Evolutionary conservation across 2,888 invertebrate species (phyloP).

Genomic region (Eupeodes luniger): DNA sequence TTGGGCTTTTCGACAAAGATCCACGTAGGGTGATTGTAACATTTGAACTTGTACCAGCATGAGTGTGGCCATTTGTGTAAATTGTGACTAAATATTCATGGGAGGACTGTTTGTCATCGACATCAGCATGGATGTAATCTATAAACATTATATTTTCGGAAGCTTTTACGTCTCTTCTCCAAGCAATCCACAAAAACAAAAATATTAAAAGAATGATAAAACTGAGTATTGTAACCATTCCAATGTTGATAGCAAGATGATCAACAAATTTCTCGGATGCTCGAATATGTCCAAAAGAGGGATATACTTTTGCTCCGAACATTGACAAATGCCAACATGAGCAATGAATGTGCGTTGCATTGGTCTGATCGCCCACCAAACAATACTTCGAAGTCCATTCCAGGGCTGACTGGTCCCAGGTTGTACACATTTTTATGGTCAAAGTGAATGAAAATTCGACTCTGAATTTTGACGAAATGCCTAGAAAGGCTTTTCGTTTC

Average conservation of each 20-base stretch:
- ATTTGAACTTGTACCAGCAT: slow-evolving; percentile 78
- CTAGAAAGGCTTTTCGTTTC: slow-evolving; percentile 57
- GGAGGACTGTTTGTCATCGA: slow-evolving; percentile 16
- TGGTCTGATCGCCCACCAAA: slow-evolving; percentile 55
- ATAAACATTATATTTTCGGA: background rate
- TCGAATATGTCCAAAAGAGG: slow-evolving; percentile 22
- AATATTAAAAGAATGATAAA: background rate
- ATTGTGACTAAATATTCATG: slow-evolving; percentile 74
- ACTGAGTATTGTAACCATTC: slow-evolving; percentile 51
- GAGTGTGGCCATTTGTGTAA: slow-evolving; percentile 77
- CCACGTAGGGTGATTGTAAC: slow-evolving; percentile 76
- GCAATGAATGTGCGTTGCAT: slow-evolving; percentile 66
- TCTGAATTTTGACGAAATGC: slow-evolving; percentile 45
- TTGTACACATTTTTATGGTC: slow-evolving; percentile 67
- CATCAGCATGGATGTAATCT: slow-evolving; percentile 5
- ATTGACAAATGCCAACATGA: slow-evolving; percentile 77
- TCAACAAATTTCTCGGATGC: slow-evolving; percentile 39
- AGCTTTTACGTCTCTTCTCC: slow-evolving; percentile 24
- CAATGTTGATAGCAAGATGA: slow-evolving; percentile 64
- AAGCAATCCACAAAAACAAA: slow-evolving; percentile 38
- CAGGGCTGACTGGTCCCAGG: slow-evolving; percentile 62
- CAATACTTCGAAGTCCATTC: slow-evolving; percentile 77
- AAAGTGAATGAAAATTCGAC: slow-evolving; percentile 66
- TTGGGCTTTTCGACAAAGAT: slow-evolving; percentile 17
- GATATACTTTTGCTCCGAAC: slow-evolving; percentile 73